Percentiles rank a stretch among this genome's conserved stretches.
Evolutionary conservation across 2,113 vertebrate species (phyloP).

Genomic region (Zapus hudsonius): DNA sequence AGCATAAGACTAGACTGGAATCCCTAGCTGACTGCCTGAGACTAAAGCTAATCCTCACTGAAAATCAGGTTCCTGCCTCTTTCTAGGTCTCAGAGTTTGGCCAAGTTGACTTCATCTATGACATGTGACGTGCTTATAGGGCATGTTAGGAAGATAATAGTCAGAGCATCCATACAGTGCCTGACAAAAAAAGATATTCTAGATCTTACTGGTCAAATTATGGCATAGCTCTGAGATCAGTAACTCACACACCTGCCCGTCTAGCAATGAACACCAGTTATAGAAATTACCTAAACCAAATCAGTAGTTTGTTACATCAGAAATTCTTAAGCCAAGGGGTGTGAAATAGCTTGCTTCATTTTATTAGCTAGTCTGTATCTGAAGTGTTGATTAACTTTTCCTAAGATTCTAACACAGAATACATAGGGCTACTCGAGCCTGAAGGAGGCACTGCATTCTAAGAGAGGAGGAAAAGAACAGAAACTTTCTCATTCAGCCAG

Average conservation of each 20-base stretch:
- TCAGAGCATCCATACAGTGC: accelerated
- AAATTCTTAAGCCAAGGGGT: neutral
- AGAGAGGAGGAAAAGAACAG: too few species aligned
- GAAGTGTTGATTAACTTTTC: neutral
- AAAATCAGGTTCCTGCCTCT: neutral
- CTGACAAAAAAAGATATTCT: neutral
- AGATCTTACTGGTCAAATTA: neutral
- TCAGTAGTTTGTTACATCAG: neutral
- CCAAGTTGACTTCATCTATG: neutral
- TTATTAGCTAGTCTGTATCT: neutral
- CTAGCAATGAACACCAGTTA: neutral
- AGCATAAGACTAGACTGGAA: too few species aligned
- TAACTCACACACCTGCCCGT: neutral
- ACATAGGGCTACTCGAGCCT: too few species aligned
- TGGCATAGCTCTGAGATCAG: neutral
- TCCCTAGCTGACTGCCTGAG: too few species aligned
- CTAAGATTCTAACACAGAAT: neutral
- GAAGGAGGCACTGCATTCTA: neutral
- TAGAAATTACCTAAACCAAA: neutral
- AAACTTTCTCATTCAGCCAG: neutral
- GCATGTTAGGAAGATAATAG: too few species aligned
- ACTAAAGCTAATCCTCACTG: too few species aligned
- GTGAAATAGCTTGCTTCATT: neutral
- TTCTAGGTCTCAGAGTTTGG: neutral
- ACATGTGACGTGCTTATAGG: neutral